phyloP scores from a whole-genome alignment of 1,140 invertebrate species.

The Hycleus phaleratus region DNA sequence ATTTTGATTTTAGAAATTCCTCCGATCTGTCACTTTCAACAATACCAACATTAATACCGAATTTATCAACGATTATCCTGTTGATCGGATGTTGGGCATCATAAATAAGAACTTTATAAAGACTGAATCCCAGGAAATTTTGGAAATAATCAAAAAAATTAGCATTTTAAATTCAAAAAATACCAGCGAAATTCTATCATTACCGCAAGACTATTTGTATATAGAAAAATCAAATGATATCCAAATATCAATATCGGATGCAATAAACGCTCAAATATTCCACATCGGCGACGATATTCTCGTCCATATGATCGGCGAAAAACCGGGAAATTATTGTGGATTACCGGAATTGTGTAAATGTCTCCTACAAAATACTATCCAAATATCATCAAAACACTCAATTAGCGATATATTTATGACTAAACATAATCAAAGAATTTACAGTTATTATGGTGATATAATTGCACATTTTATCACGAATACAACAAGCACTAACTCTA shows the following conservation, averaged over 20 bases:
- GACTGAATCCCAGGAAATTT: not conserved
- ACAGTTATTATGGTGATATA: conserved; percentile 27
- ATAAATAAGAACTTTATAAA: conserved; percentile 11
- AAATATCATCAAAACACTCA: conserved; percentile 27
- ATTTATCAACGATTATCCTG: not conserved
- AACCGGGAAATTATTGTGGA: conserved; percentile 26
- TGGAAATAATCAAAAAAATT: not conserved
- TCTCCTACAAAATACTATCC: conserved; percentile 28
- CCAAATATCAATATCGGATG: conserved; percentile 24
- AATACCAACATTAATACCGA: too few relatives aligned
- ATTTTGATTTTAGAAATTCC: not conserved
- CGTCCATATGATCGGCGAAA: conserved; percentile 26
- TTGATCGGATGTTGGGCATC: conserved; percentile 11
- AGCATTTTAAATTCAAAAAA: not conserved
- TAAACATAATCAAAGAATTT: conserved; percentile 28
- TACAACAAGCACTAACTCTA: conserved; percentile 26
- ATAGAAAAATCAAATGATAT: conserved; percentile 30
- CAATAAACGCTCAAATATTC: conserved; percentile 20
- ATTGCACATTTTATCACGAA: conserved; percentile 30
- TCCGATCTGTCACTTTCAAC: too few relatives aligned
- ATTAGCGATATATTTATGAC: conserved; percentile 20
- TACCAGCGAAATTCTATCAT: conserved; percentile 18
- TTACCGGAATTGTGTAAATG: conserved; percentile 30
- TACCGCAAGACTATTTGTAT: conserved; percentile 33
- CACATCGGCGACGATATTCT: conserved; percentile 24